A percentile compares a stretch with the other conserved stretches of the same genome.
phyloP scores from a whole-genome alignment of 2,888 invertebrate species.

The Perizoma affinitatum region DNA sequence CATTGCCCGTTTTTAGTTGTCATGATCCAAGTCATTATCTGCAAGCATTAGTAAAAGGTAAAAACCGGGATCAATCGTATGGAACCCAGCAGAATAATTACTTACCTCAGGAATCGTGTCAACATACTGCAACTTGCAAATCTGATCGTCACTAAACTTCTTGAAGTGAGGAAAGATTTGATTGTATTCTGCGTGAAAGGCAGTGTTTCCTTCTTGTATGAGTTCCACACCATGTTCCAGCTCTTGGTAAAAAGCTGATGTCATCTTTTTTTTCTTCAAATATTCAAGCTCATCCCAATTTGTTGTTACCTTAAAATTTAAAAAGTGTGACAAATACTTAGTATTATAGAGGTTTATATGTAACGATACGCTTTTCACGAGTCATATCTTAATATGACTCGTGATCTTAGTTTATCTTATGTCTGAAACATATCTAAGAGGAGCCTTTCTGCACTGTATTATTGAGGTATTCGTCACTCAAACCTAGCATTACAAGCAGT shows the following conservation, averaged over 20 bases:
- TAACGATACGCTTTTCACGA: too few species aligned
- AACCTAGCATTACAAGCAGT: too few species aligned
- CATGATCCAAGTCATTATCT: constrained; percentile 60
- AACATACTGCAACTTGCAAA: constrained; percentile 67
- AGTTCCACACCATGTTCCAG: constrained; percentile 58
- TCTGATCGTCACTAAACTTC: constrained; percentile 61
- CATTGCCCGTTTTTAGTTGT: constrained; percentile 60
- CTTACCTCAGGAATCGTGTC: constrained; percentile 69
- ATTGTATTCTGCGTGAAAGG: constrained; percentile 71
- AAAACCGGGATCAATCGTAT: neutral
- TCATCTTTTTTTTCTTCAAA: constrained; percentile 66
- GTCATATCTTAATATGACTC: too few species aligned
- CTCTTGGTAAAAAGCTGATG: constrained; percentile 60
- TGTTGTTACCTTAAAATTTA: constrained; percentile 57
- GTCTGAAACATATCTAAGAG: too few species aligned
- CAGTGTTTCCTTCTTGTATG: constrained; percentile 59
- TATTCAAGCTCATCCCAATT: constrained; percentile 68
- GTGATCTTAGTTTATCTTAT: too few species aligned
- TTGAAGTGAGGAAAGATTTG: constrained; percentile 64
- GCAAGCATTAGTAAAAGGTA: neutral
- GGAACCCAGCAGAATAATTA: too few species aligned
- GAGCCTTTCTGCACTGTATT: too few species aligned
- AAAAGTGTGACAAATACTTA: too few species aligned
- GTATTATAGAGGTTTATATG: too few species aligned
- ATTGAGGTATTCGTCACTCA: too few species aligned